Base-by-base conservation (phyloP, 2,888 invertebrate genomes). In the Eupithecia subumbrata region DNA sequence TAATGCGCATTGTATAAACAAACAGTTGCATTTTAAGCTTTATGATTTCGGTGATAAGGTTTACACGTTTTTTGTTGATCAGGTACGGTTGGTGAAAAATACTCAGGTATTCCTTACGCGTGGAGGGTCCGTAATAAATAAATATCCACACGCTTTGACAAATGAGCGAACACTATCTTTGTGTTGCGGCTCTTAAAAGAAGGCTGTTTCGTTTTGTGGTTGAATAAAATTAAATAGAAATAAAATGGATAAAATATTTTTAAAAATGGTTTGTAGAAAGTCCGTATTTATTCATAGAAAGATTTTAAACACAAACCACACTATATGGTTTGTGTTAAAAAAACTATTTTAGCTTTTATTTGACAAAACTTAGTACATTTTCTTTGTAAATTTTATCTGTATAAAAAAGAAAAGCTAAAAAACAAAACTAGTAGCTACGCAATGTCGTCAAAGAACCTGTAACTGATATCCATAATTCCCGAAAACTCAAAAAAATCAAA, bases 41-140 rank as follows among this genome's bases (percentile, higher is more conserved):
- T 89, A 84, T 79, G 0, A 0, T 0, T 0, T 63, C 25, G 0
- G 0, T 0, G 0, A 75, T 85, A 88, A 79, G 75, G 30, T 56
- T 1, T 68, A 45, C 70, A 78, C 75, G 79, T 80, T 81, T 79
- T 81, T 78, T 74, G 16, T n/a, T 18, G 22, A 12, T 30, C 8
- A 5, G 45, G 69, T 60, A 11, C n/a, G 34, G 63, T 74, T 68
- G 48, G 72, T 72, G 74, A 75, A 71, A 78, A 81, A 82, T 81
- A 80, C 79, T 81, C 87, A 90, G 89, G 90, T 91, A 91, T 91
- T 89, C 87, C 85, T 89, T 88, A 88, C 85, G 81, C 90, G 92
- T 82, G 91, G 92, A 89, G 91, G 94, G 94, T 93, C 94, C 81
- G 87, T 84, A 89, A 94, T 94, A 95, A 93, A 94, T 94, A 92